Conservation (phyloP, 1,140 invertebrate species). For the Mamestra configurata region DNA sequence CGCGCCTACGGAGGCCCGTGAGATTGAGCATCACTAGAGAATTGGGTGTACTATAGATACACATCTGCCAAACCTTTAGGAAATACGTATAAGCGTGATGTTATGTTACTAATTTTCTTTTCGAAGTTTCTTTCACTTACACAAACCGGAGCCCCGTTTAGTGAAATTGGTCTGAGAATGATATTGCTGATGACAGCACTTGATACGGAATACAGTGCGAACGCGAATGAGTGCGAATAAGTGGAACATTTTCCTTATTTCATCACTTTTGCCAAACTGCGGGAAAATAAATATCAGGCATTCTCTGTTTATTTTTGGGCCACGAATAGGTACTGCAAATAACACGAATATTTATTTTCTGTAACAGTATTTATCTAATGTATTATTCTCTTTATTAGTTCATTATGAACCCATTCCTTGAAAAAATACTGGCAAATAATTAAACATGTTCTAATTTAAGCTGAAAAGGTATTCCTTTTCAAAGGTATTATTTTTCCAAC, state of each 20-base stretch:
- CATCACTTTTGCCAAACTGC: background rate
- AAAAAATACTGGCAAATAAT: too few species aligned
- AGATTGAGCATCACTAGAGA: too few species aligned
- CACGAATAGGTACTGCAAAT: background rate
- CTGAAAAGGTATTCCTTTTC: too few species aligned
- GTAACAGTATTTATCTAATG: background rate
- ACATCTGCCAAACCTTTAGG: too few species aligned
- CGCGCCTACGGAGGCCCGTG: too few species aligned
- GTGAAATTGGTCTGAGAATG: background rate
- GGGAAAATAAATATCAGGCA: slow-evolving; percentile 8
- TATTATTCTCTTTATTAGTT: background rate
- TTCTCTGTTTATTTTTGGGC: background rate
- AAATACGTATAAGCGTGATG: too few species aligned
- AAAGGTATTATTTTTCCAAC: too few species aligned
- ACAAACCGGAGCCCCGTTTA: background rate
- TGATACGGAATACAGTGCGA: background rate
- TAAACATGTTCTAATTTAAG: too few species aligned
- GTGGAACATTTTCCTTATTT: slow-evolving; percentile 18
- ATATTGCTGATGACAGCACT: background rate
- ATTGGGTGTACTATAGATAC: too few species aligned
- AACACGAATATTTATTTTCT: slow-evolving; percentile 10
- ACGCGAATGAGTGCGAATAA: slow-evolving; percentile 7
- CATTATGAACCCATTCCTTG: background rate
- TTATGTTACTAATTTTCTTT: too few species aligned
- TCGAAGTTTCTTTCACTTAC: background rate